Percentiles rank a stretch among this genome's conserved stretches.
phyloP scores from a whole-genome alignment of 2,888 invertebrate species.

The Rhogogaster chlorosoma region DNA sequence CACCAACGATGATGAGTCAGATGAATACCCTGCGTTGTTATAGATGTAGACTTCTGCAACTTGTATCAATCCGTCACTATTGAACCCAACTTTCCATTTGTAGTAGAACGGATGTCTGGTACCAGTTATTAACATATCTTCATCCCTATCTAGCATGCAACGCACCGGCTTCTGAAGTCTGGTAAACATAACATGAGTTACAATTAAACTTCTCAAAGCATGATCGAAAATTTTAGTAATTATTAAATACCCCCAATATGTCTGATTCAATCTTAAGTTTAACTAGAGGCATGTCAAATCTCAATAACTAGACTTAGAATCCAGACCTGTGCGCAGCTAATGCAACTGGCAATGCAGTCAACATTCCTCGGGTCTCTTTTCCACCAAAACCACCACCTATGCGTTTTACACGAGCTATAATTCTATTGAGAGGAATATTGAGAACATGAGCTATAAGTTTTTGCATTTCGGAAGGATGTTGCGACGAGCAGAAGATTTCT shows the following conservation, averaged over 20 bases:
- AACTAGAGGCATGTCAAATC: constrained; percentile 11
- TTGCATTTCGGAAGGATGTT: constrained; percentile 90
- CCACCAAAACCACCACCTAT: constrained; percentile 98
- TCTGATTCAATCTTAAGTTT: not conserved
- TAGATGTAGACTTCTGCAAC: constrained; percentile 88
- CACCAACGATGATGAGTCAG: constrained; percentile 90
- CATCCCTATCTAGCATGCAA: constrained; percentile 94
- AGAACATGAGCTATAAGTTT: constrained; percentile 85
- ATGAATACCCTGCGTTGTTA: constrained; percentile 90
- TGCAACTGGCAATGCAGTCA: constrained; percentile 87
- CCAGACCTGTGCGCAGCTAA: constrained; percentile 87
- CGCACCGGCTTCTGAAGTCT: constrained; percentile 89
- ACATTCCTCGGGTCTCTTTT: constrained; percentile 89
- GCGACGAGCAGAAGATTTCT: constrained; percentile 91
- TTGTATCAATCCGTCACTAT: constrained; percentile 86
- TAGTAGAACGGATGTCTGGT: constrained; percentile 93
- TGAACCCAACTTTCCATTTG: constrained; percentile 91
- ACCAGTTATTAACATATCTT: constrained; percentile 95
- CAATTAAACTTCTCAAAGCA: not conserved
- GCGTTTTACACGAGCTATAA: constrained; percentile 90
- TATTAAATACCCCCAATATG: not conserved
- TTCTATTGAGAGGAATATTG: constrained; percentile 86
- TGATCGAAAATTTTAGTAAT: not conserved
- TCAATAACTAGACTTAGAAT: not conserved
- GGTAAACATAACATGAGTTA: constrained; percentile 35